Conservation (phyloP, 2,113 vertebrate species). For the Aldabrachelys gigantea region DNA sequence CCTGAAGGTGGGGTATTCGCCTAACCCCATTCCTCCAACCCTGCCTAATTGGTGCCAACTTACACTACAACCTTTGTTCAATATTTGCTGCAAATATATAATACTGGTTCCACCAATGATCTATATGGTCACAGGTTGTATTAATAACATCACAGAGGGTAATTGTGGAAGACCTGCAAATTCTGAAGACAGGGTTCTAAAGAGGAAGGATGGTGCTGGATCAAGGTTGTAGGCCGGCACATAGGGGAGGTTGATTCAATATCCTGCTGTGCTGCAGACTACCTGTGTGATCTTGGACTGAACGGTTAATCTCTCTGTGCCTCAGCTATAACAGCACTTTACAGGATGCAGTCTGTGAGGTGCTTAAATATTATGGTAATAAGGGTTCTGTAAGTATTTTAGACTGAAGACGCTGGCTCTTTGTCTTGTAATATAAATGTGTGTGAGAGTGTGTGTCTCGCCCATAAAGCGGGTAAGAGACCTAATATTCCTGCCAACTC, state of each 20-base stretch:
- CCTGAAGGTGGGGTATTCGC: too few species aligned
- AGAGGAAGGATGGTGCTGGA: background rate
- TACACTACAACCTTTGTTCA: too few species aligned
- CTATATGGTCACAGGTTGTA: too few species aligned
- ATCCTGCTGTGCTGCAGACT: background rate
- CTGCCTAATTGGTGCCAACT: too few species aligned
- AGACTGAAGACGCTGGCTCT: background rate
- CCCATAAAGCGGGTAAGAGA: background rate
- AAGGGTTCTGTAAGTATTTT: accelerated
- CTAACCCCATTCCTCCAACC: too few species aligned
- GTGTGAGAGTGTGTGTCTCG: background rate
- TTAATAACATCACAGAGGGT: too few species aligned
- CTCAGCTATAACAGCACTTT: background rate
- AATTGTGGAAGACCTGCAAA: background rate
- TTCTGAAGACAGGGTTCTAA: background rate
- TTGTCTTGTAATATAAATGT: background rate
- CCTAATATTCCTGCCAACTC: background rate
- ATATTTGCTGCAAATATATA: too few species aligned
- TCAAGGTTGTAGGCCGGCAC: background rate
- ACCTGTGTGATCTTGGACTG: background rate
- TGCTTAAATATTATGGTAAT: background rate
- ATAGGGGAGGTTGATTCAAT: background rate
- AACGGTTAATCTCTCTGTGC: background rate
- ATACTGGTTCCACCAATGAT: too few species aligned
- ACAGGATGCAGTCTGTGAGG: background rate